These are phyloP conservation scores for Drosophila nasuta DNA, from an alignment of 1,140 invertebrate species.

Conservation along the genomic window DNA sequence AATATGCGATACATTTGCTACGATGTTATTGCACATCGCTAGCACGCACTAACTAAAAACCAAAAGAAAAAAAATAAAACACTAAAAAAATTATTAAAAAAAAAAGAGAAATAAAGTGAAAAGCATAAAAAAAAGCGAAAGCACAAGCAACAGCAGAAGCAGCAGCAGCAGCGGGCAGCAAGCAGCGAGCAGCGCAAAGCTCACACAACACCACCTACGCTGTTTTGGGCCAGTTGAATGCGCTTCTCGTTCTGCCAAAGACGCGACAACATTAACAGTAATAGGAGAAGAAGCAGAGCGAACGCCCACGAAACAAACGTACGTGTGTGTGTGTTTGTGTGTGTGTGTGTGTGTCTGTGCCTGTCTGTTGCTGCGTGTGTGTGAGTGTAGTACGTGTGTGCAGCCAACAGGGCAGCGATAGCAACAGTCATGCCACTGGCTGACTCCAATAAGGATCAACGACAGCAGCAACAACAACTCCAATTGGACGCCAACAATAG, in stretches of 20 bases:
- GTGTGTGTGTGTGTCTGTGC: too few species aligned
- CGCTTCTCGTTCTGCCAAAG: not conserved
- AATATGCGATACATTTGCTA: slow-evolving; percentile 10
- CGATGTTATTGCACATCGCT: slow-evolving; percentile 37
- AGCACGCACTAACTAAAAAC: slow-evolving; percentile 25
- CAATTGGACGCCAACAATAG: slow-evolving; percentile 29
- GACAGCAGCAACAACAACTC: slow-evolving; percentile 68
- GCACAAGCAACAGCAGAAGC: slow-evolving; percentile 30
- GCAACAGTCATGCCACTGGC: slow-evolving; percentile 80
- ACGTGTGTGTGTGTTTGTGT: not conserved
- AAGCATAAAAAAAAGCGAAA: slow-evolving; percentile 36
- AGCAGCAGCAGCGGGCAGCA: slow-evolving; percentile 15
- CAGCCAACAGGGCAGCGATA: slow-evolving; percentile 51
- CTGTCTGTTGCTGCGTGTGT: too few species aligned
- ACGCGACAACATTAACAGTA: slow-evolving; percentile 24
- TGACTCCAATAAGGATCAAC: slow-evolving; percentile 80
- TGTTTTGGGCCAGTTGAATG: slow-evolving; percentile 11
- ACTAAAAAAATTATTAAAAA: slow-evolving; percentile 25
- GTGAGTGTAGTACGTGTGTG: not conserved
- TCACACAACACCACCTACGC: slow-evolving; percentile 19
- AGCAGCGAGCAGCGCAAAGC: slow-evolving; percentile 41
- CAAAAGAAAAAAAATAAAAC: slow-evolving; percentile 26
- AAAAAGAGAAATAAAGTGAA: slow-evolving; percentile 46
- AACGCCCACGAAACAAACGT: slow-evolving; percentile 48
- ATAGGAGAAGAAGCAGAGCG: slow-evolving; percentile 23